Evolutionary conservation across 2,113 vertebrate genomes (phyloP), one percentile per base, ranked within the genome.

Genomic region (Campylomormyrus numenius): DNA sequence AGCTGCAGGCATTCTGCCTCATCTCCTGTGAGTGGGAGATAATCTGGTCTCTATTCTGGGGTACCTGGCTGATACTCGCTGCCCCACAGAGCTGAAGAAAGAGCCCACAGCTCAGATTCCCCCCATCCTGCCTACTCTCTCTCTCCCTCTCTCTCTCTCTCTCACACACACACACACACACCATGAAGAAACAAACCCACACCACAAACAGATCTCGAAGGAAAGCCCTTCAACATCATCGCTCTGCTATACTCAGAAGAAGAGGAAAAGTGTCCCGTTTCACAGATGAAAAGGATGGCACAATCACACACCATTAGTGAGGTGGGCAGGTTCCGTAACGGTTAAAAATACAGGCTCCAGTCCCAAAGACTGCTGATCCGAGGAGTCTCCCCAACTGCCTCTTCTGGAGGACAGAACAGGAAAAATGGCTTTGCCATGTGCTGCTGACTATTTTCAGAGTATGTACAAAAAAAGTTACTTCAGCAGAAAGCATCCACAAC

Each of bases 21-120:
- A 3, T 88, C 53, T 88, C 56, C 87, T 62, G 87, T 88, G 87
- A 42, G 53, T 17, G 6, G 15, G 53, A 66, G 87, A 88, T 88
- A 62, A 88, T 88, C 87, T 46, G 19, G 87, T 50, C 87, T 88
- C 56, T 52, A 87, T 58, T 88, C 39, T 62, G 53, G 53, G 49
- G 53, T 45, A 62, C 49, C 87, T 88, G 87, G 87, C 53, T 46
- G 53, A 58, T 46, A 9, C 35, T 88, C 10, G 15, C 35, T 58
- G 35, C 19, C 56, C 35, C 53, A 45, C 52, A 62, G 56, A 62
- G 87, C 56, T 39, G 13, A 62, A 53, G 50, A 88, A 88, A 45
- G 21, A 85, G 27, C 49, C 46, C 46, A 52, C 50, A 42, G 8
- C 21, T 45, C 53, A 88, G 39, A 53, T 21, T 31, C n/a, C 85